A percentile compares a stretch with the other conserved stretches of the same genome.
Evolutionary conservation across 2,797 vertebrate species (phyloP).

Genomic region (Neosalanx taihuensis): DNA sequence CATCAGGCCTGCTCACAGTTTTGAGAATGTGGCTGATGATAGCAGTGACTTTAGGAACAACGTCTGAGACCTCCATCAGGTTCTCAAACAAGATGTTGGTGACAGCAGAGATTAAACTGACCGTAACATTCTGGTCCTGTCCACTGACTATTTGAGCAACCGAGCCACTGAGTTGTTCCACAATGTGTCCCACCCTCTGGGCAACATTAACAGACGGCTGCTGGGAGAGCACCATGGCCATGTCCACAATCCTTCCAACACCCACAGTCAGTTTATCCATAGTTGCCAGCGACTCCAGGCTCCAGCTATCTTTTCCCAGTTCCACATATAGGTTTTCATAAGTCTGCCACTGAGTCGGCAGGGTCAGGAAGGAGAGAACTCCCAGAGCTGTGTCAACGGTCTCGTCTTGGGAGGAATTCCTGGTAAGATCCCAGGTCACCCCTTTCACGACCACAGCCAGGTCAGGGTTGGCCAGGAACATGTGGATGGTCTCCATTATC

Average conservation of each 20-base stretch:
- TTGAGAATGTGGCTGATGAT: conserved; percentile 39
- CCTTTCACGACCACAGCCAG: conserved; percentile 66
- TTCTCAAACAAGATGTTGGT: conserved; percentile 41
- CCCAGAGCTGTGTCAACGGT: conserved; percentile 62
- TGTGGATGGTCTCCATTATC: conserved; percentile 64
- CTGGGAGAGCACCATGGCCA: conserved; percentile 29
- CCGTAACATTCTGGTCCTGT: conserved; percentile 20
- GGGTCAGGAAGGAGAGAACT: conserved; percentile 63
- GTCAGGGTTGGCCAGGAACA: conserved; percentile 69
- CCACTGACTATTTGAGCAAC: conserved; percentile 22
- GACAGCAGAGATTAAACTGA: conserved; percentile 34
- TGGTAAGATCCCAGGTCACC: conserved; percentile 23
- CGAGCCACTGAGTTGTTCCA: conserved; percentile 27
- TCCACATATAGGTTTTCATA: conserved; percentile 47
- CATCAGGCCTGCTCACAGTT: conserved; percentile 21
- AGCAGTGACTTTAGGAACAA: conserved; percentile 24
- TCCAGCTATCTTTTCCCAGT: conserved; percentile 27
- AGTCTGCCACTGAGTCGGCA: conserved; percentile 44
- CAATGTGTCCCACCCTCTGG: conserved; percentile 35
- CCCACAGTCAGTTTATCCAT: conserved; percentile 33
- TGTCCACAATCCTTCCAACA: conserved; percentile 26
- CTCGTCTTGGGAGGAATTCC: conserved; percentile 45
- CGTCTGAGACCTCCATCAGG: conserved; percentile 19
- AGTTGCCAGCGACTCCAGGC: conserved; percentile 9
- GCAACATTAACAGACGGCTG: conserved; percentile 31